Conservation (phyloP, 2,888 invertebrate species). For the Ophonus ardosiacus region DNA sequence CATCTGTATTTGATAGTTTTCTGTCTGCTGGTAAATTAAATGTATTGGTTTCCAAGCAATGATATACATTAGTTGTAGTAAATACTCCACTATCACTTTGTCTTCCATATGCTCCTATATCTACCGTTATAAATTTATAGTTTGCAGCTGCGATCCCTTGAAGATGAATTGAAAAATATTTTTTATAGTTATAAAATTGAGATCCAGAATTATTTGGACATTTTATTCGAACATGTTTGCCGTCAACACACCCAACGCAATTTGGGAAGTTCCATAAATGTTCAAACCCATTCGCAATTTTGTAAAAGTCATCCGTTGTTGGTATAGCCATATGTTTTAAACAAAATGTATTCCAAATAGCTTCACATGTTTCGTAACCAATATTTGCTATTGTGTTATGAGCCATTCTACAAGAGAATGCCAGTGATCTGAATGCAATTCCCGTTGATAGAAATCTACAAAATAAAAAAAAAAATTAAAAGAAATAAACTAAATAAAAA, state of each 20-base stretch:
- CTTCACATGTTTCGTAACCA: too few species aligned
- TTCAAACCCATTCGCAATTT: slow-evolving; percentile 64
- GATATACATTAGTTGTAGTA: neutral
- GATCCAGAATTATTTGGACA: slow-evolving; percentile 61
- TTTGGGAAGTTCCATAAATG: slow-evolving; percentile 67
- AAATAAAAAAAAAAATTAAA: too few species aligned
- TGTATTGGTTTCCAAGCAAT: neutral
- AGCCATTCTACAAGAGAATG: too few species aligned
- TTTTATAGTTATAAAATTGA: slow-evolving; percentile 66
- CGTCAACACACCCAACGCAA: slow-evolving; percentile 67
- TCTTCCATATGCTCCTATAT: slow-evolving; percentile 62
- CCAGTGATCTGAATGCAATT: too few species aligned
- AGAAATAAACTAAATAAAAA: too few species aligned
- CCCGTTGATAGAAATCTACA: too few species aligned
- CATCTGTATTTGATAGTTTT: neutral
- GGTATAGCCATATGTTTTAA: neutral
- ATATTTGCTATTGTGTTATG: too few species aligned
- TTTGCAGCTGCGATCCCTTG: slow-evolving; percentile 67
- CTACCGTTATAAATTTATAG: slow-evolving; percentile 65
- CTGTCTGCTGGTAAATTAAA: neutral
- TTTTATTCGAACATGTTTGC: slow-evolving; percentile 65
- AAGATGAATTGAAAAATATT: slow-evolving; percentile 65
- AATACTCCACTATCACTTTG: neutral
- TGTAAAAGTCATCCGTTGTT: neutral
- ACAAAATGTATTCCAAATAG: too few species aligned